These are phyloP conservation scores for Cerastoderma edule DNA, from an alignment of 2,888 invertebrate genomes.

Conservation along the genomic window DNA sequence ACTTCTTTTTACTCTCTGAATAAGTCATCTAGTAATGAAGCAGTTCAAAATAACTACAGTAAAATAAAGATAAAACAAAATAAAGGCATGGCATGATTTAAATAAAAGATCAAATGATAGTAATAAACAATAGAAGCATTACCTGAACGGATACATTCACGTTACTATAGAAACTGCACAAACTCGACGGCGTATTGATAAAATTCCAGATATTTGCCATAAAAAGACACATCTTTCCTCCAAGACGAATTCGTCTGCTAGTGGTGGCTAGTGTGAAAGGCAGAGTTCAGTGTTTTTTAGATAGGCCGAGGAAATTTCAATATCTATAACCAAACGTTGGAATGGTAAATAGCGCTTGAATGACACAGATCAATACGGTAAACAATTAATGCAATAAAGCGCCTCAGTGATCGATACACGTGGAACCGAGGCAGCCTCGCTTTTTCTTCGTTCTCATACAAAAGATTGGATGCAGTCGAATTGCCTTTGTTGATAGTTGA, in stretches of 20 bases:
- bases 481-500: no score
- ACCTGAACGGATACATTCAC: constrained; percentile 55
- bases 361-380: constrained; percentile 55
- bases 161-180: constrained; percentile 37
- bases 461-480: neutral
- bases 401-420: constrained; percentile 46
- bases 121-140: no score
- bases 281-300: constrained; percentile 23
- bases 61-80: no score
- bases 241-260: constrained; percentile 13
- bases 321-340: constrained; percentile 27
- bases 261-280: neutral
- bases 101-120: neutral
- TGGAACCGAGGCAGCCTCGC: constrained; percentile 1
- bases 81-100: neutral
- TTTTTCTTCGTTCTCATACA: neutral
- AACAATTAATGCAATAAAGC: constrained; percentile 52
- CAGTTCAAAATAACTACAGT: no score
- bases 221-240: constrained; percentile 31
- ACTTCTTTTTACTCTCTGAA: no score
- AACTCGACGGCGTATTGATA: constrained; percentile 31
- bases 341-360: constrained; percentile 47
- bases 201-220: constrained; percentile 30
- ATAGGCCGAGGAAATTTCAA: constrained; percentile 26
- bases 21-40: no score